Conservation (phyloP, 2,888 invertebrate genomes). For the Nyleta sp. region DNA sequence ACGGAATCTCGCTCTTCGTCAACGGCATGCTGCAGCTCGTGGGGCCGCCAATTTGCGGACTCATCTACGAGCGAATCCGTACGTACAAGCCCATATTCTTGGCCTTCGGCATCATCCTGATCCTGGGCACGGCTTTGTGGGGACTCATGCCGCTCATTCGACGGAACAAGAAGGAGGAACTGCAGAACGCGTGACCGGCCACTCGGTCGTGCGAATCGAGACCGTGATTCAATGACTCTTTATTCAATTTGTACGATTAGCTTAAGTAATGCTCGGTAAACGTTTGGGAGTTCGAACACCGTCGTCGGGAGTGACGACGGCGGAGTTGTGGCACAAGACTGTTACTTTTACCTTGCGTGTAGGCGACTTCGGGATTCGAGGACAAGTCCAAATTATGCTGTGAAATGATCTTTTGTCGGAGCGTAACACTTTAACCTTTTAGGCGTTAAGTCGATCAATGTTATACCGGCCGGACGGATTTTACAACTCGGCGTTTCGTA, state of each 20-base stretch:
- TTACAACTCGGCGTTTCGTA: slow-evolving; percentile 14
- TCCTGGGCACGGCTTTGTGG: slow-evolving; percentile 90
- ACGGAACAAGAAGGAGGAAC: slow-evolving; percentile 76
- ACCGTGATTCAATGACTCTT: too few relatives aligned
- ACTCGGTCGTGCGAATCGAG: neutral
- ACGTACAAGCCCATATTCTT: slow-evolving; percentile 89
- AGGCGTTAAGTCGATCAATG: neutral
- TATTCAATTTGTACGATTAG: too few relatives aligned
- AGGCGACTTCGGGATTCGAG: too few relatives aligned
- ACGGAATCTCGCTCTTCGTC: slow-evolving; percentile 93
- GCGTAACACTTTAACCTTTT: too few relatives aligned
- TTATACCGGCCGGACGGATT: too few relatives aligned
- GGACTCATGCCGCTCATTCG: slow-evolving; percentile 88
- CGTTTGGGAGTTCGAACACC: too few relatives aligned
- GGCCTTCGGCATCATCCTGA: slow-evolving; percentile 88
- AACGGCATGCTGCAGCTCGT: slow-evolving; percentile 92
- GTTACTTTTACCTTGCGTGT: too few relatives aligned
- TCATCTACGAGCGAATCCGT: slow-evolving; percentile 86
- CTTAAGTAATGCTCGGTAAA: slow-evolving; percentile 8
- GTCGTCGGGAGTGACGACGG: too few relatives aligned
- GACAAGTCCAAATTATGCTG: too few relatives aligned
- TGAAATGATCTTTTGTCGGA: too few relatives aligned
- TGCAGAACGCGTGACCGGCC: slow-evolving; percentile 71
- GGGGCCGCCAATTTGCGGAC: slow-evolving; percentile 91
- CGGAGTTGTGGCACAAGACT: too few relatives aligned